Evolutionary conservation across 2,888 invertebrate species (phyloP), one percentile per base, ranked within the genome.

Genomic region (Microchrysa polita): DNA sequence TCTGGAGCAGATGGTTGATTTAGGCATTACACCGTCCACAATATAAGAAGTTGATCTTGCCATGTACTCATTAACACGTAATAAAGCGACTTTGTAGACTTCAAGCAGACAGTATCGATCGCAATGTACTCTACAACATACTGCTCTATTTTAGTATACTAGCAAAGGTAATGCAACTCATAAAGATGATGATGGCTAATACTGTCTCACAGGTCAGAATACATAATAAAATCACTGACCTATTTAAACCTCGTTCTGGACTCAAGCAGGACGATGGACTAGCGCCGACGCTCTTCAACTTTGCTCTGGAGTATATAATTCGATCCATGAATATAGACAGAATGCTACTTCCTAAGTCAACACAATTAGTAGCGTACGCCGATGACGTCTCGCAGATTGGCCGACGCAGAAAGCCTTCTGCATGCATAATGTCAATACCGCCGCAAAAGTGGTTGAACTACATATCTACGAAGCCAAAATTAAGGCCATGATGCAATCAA

Each of bases 61-160:
- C n/a, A n/a, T n/a, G n/a, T n/a, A n/a, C n/a, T n/a, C n/a, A n/a
- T n/a, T n/a, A n/a, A n/a, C n/a, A n/a, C n/a, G n/a, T n/a, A n/a
- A n/a, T n/a, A n/a, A n/a, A n/a, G n/a, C n/a, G n/a, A n/a, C n/a
- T n/a, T n/a, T n/a, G n/a, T n/a, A n/a, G n/a, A n/a, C n/a, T n/a
- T n/a, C 55, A 55, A 55, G 55, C 55, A 55, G 55, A 55, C 55
- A 55, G 16, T 20, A 55, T 55, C 2, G 22, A 55, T 55, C 55
- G 55, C 5, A 20, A 20, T 2, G 20, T 20, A 20, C 55, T 55
- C 5, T 55, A 55, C 22, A 52, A 16, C 16, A 55, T 55, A 2
- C 5, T 55, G 55, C 55, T 55, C 4, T 20, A 55, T 18, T 55
- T 55, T 55, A 5, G 55, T 55, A 55, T 55, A 55, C 18, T 20